Percentiles rank a stretch among this genome's conserved stretches.
These are phyloP conservation scores for Agrotis segetum DNA, from an alignment of 2,888 invertebrate genomes.

Conservation along the genomic window DNA sequence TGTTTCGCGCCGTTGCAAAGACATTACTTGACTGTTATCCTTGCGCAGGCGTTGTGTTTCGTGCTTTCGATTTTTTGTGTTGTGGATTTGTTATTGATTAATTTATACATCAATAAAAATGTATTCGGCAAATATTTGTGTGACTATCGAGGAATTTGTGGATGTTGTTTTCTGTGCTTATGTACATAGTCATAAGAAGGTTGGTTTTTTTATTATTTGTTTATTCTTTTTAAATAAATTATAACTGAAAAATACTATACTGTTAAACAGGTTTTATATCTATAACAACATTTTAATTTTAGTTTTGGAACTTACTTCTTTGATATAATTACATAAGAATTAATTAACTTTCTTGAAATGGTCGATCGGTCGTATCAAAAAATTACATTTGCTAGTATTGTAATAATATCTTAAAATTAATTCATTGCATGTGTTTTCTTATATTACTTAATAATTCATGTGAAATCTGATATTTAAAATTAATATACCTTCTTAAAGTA, in stretches of 20 bases:
- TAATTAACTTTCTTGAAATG: background rate
- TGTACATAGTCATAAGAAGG: constrained; percentile 77
- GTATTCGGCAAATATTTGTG: constrained; percentile 82
- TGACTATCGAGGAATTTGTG: constrained; percentile 84
- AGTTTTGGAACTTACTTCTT: background rate
- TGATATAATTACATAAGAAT: background rate
- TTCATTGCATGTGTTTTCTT: background rate
- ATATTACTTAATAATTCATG: background rate
- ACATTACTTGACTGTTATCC: constrained; percentile 49
- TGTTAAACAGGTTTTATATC: background rate
- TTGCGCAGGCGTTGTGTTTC: constrained; percentile 52
- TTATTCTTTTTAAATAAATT: background rate
- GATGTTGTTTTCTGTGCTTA: constrained; percentile 87
- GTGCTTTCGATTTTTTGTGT: constrained; percentile 46
- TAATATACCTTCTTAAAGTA: background rate
- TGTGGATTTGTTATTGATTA: constrained; percentile 46
- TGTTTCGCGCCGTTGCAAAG: constrained; percentile 57
- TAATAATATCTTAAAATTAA: background rate
- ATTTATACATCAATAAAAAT: constrained; percentile 67
- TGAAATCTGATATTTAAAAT: constrained; percentile 1
- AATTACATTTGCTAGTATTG: background rate
- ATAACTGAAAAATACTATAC: background rate
- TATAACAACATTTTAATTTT: background rate
- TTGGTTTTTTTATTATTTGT: constrained; percentile 61
- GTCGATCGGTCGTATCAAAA: background rate